These are phyloP conservation scores for Brachypalpus laphriformis DNA, from an alignment of 2,888 invertebrate species.

Conservation along the genomic window DNA sequence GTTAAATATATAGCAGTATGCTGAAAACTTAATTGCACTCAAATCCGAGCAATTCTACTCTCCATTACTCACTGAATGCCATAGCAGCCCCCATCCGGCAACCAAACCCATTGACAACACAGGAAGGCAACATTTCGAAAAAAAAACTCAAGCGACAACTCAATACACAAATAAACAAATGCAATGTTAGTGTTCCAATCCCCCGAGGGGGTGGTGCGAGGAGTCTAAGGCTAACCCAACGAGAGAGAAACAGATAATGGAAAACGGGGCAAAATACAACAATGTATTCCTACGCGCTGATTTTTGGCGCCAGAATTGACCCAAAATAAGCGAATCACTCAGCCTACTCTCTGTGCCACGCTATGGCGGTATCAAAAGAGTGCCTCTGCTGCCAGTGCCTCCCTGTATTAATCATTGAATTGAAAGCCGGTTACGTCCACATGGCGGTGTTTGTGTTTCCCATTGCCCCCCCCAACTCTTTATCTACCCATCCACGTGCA, in stretches of 20 bases:
- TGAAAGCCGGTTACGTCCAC: conserved; percentile 54
- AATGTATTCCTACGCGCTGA: conserved; percentile 66
- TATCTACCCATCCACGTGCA: neutral
- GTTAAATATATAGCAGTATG: neutral
- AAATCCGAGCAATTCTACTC: too few relatives aligned
- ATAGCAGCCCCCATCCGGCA: neutral
- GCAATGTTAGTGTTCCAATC: conserved; percentile 11
- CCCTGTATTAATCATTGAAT: conserved; percentile 50
- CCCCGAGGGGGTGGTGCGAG: neutral
- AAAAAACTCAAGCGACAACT: conserved; percentile 18
- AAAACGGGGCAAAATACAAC: conserved; percentile 5
- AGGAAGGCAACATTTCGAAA: conserved; percentile 17
- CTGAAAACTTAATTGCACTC: conserved; percentile 21
- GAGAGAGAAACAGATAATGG: neutral
- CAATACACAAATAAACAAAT: conserved; percentile 25
- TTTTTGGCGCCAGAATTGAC: conserved; percentile 69
- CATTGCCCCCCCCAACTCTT: neutral
- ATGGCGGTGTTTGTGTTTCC: conserved; percentile 32
- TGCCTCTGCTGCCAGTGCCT: neutral
- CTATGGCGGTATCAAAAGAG: too few relatives aligned
- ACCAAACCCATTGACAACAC: conserved; percentile 15
- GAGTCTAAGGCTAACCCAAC: neutral
- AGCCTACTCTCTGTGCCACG: neutral
- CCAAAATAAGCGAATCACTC: conserved; percentile 56
- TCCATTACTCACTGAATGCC: too few relatives aligned